Evolutionary conservation across 2,888 invertebrate genomes (phyloP).

Genomic region (Neuroscelio doddi): DNA sequence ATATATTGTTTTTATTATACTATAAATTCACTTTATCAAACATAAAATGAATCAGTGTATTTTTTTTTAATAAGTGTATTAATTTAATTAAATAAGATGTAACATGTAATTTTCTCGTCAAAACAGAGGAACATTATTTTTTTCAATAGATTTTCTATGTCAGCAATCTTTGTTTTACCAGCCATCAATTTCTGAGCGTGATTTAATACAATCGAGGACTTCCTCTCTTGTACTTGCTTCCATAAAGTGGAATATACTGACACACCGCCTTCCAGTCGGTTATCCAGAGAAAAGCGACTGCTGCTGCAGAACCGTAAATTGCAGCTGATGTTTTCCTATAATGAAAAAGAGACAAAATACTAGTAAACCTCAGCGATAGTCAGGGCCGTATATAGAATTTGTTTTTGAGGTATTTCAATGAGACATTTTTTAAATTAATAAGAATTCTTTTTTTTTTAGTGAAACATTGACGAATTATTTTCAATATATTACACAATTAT

Average conservation of each 20-base stretch:
- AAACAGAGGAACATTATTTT: constrained; percentile 5
- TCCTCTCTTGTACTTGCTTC: constrained; percentile 53
- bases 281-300: constrained; percentile 51
- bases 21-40: too few species aligned
- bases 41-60: too few species aligned
- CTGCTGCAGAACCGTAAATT: constrained; percentile 48
- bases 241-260: constrained; percentile 56
- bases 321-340: constrained; percentile 55
- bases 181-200: constrained; percentile 30
- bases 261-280: constrained; percentile 60
- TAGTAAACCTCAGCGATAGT: constrained; percentile 20
- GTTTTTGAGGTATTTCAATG: too few species aligned
- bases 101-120: constrained; percentile 20
- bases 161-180: constrained; percentile 22
- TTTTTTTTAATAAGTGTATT: too few species aligned
- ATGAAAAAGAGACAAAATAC: constrained; percentile 24
- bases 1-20: too few species aligned
- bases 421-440: too few species aligned
- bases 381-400: not conserved
- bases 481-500: too few species aligned
- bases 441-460: too few species aligned
- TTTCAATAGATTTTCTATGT: constrained; percentile 16
- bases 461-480: too few species aligned
- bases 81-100: too few species aligned
- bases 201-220: constrained; percentile 35